A percentile compares a stretch with the other conserved stretches of the same genome.
Evolutionary conservation across 2,113 vertebrate species (phyloP).

Genomic region (Pteronura brasiliensis): DNA sequence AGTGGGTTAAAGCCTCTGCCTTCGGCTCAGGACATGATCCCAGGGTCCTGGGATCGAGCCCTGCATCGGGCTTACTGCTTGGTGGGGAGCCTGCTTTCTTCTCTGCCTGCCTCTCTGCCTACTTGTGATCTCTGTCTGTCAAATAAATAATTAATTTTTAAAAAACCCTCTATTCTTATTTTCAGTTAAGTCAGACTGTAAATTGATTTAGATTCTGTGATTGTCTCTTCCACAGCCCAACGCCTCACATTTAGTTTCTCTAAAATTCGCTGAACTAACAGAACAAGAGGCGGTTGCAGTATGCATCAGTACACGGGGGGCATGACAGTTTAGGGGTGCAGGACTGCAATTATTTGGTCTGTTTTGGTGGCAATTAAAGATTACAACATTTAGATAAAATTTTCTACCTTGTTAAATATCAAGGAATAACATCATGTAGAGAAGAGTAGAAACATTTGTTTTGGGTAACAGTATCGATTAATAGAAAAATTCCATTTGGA

Average conservation of each 20-base stretch:
- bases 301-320: neutral
- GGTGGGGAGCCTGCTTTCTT: no score
- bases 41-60: no score
- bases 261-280: neutral
- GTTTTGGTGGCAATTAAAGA: neutral
- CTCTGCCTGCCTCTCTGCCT: no score
- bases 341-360: neutral
- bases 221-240: neutral
- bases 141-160: no score
- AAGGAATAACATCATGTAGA: neutral
- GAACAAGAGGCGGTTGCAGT: constrained; percentile 22
- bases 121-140: no score
- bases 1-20: no score
- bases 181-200: neutral
- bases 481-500: neutral
- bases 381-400: neutral
- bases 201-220: neutral
- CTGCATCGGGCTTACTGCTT: no score
- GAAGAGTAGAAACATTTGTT: constrained; percentile 8
- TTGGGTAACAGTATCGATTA: neutral
- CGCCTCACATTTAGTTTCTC: neutral
- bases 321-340: neutral
- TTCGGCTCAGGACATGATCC: no score
- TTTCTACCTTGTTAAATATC: neutral
- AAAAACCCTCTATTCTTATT: neutral